Base-by-base conservation (phyloP, 2,888 invertebrate species). In the Idaea biselata region DNA sequence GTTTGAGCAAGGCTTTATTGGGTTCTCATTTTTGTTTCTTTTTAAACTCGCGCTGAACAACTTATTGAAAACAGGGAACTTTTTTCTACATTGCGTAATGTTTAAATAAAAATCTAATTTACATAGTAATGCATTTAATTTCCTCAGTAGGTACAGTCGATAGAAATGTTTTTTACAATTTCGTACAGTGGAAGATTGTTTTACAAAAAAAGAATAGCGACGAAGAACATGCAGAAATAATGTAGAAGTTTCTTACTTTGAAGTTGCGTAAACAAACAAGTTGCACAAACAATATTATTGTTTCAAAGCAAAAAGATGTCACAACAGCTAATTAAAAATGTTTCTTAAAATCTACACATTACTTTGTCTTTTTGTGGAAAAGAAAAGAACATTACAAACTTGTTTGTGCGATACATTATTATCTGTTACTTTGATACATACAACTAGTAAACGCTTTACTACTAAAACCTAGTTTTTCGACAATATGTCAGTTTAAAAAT, bases 401-500 rank as follows among this genome's bases (percentile, higher is more conserved):
- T 54, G 54, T 59, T 71, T 68, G 70, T 72, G 71, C 71, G 68
- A 65, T 18, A 14, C 18, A 18, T 54, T 44, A 62, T 56, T 62
- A 61, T 65, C 75, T 71, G 70, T 74, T 80, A 72, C 65, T 74
- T 73, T 71, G 74, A 71, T 61, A 66, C 71, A 78, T 73, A 66
- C 70, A 79, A 79, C 81, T 80, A 78, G 75, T 79, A 80, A 83
- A 78, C 77, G 76, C 74, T 78, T 78, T 74, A 73, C 69, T 70
- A 79, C 72, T 83, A 84, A 74, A 80, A 82, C 72, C 82, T 87
- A 84, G 87, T 89, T 89, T 89, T 87, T 88, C 83, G 89, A 89
- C 88, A 88, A 85, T 81, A 86, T 81, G 89, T 90, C 87, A 87
- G 77, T 84, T 88, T 18, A 11, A 84, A 86, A 88, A 85, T 83